Evolutionary conservation across 2,113 vertebrate genomes (phyloP).

Genomic region (Crotalus horridus): DNA sequence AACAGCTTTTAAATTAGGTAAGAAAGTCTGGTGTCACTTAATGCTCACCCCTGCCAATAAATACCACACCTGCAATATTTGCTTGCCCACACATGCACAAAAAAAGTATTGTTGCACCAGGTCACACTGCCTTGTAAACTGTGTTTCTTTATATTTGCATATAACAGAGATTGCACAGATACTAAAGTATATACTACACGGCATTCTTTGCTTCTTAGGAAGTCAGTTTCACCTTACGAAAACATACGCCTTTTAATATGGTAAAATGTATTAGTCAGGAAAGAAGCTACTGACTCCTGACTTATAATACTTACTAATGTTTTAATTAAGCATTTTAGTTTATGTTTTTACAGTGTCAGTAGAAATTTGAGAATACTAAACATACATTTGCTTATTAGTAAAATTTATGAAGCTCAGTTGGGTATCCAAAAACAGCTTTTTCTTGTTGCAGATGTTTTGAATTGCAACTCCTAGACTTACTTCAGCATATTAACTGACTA

Average conservation of each 20-base stretch:
- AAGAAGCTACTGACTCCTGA: not conserved
- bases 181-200: not conserved
- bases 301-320: not conserved
- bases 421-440: not conserved
- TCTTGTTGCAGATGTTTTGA: not conserved
- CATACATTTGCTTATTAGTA: not conserved
- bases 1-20: conserved; percentile 21
- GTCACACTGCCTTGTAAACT: not conserved
- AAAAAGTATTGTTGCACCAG: not conserved
- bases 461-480: not conserved
- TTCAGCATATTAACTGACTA: not conserved
- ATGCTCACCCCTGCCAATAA: conserved; percentile 11
- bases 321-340: not conserved
- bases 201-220: not conserved
- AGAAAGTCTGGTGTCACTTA: conserved; percentile 9
- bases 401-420: not conserved
- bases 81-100: not conserved
- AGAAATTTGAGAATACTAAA: not conserved
- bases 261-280: not conserved
- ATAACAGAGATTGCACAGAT: not conserved
- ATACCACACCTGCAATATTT: not conserved
- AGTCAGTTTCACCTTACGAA: not conserved
- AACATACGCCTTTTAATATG: not conserved
- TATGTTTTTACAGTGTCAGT: not conserved
- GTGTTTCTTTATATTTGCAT: not conserved